Percentiles rank a stretch among this genome's conserved stretches.
Conservation (phyloP, 1,140 invertebrate species). For the Pseudomyrmex dendroicus region DNA sequence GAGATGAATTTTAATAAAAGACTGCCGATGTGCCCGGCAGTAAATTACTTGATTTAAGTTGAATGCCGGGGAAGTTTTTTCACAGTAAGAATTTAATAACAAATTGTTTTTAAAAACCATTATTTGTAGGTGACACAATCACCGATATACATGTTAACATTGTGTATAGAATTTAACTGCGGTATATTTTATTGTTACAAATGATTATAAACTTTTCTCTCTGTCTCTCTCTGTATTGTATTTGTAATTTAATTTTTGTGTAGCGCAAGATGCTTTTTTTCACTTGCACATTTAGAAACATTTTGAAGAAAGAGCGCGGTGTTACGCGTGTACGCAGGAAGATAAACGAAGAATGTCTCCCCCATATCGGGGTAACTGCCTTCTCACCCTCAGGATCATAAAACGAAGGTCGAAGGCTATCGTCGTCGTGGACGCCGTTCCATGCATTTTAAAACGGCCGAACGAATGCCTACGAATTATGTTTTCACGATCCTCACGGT, state of each 20-base stretch:
- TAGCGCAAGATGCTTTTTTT: background rate
- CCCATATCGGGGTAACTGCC: background rate
- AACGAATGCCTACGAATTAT: conserved; percentile 46
- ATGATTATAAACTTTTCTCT: background rate
- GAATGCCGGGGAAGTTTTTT: conserved; percentile 15
- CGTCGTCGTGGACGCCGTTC: conserved; percentile 22
- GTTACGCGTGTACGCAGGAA: background rate
- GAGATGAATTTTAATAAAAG: conserved; percentile 66
- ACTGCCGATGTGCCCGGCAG: conserved; percentile 11
- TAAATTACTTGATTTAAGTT: conserved; percentile 49
- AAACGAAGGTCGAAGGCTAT: conserved; percentile 43
- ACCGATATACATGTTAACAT: background rate
- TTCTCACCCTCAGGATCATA: conserved; percentile 2
- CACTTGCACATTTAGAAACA: background rate
- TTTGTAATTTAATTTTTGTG: background rate
- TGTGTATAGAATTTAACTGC: background rate
- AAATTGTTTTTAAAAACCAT: conserved; percentile 7
- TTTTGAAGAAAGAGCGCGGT: background rate
- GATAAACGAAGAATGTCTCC: background rate
- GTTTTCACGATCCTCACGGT: conserved; percentile 39
- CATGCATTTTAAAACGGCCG: conserved; percentile 62
- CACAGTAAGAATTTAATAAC: conserved; percentile 15
- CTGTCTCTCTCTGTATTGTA: background rate
- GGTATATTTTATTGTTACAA: background rate
- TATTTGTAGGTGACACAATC: conserved; percentile 11